Percentiles rank a stretch among this genome's conserved stretches.
These are phyloP conservation scores for Cerastis rubricosa DNA, from an alignment of 2,888 invertebrate species.

Conservation along the genomic window DNA sequence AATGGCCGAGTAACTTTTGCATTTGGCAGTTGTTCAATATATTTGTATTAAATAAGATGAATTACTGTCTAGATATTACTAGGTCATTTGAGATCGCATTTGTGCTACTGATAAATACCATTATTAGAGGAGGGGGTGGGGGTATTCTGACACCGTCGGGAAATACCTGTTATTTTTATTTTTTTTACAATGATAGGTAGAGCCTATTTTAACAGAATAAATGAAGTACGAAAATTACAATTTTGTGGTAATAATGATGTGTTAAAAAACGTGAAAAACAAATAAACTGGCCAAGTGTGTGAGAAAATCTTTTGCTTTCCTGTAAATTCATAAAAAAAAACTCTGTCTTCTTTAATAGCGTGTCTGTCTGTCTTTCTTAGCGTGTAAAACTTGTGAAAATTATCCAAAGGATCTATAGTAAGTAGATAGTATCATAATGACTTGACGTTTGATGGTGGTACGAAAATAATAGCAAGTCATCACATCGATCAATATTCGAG, in stretches of 20 bases:
- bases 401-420: constrained; percentile 4
- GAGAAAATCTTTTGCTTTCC: neutral
- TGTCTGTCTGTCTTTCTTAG: too few species aligned
- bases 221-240: neutral
- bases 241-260: neutral
- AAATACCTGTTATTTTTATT: neutral
- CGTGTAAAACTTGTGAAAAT: constrained; percentile 9
- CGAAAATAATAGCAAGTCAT: constrained; percentile 58
- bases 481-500: constrained; percentile 62
- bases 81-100: constrained; percentile 60
- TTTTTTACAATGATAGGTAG: neutral
- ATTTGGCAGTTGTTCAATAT: constrained; percentile 78
- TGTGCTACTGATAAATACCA: constrained; percentile 32
- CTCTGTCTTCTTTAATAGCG: too few species aligned
- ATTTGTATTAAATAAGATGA: constrained; percentile 78
- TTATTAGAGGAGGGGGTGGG: neutral
- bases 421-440: constrained; percentile 39
- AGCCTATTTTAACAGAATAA: neutral
- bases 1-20: constrained; percentile 72
- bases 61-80: constrained; percentile 68
- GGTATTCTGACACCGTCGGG: constrained; percentile 7
- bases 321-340: neutral
- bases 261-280: neutral
- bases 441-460: constrained; percentile 46
- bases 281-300: neutral